These are phyloP conservation scores for Asarcornis scutulata DNA, from an alignment of 2,113 vertebrate genomes.

Conservation along the genomic window DNA sequence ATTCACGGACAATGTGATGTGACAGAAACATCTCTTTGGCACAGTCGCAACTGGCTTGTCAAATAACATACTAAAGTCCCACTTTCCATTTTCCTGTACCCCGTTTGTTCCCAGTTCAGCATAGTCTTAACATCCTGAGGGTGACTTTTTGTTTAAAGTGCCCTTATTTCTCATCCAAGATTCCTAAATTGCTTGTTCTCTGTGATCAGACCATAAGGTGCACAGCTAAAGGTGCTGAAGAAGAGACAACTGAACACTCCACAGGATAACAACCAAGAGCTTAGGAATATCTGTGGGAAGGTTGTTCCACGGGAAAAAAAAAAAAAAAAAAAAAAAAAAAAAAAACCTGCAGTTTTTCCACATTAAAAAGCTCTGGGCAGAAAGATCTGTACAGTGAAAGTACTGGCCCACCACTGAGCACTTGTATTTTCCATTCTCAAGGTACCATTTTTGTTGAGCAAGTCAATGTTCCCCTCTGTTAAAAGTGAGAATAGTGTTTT, in stretches of 20 bases:
- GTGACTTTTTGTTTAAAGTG: not conserved
- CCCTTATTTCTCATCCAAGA: not conserved
- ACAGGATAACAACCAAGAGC: not conserved
- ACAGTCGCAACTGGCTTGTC: not conserved
- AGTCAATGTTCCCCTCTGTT: not conserved
- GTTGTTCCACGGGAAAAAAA: not conserved
- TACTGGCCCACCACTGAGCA: not conserved
- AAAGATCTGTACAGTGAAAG: not conserved
- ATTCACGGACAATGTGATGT: not conserved
- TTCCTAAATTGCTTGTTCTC: not conserved
- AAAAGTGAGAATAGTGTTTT: not conserved
- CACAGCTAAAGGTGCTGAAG: not conserved
- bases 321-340: too few species aligned
- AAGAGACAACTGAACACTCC: not conserved
- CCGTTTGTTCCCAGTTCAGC: not conserved
- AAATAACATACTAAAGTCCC: not conserved
- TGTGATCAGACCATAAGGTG: accelerated
- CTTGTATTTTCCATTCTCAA: not conserved
- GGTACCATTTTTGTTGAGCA: not conserved
- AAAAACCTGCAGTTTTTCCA: not conserved
- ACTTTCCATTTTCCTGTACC: not conserved
- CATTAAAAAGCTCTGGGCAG: not conserved
- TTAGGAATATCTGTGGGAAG: not conserved
- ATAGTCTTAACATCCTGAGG: not conserved
- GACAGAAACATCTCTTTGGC: slow-evolving; percentile 1